phyloP scores from a whole-genome alignment of 2,888 invertebrate genomes.

The Cantharis nigra region DNA sequence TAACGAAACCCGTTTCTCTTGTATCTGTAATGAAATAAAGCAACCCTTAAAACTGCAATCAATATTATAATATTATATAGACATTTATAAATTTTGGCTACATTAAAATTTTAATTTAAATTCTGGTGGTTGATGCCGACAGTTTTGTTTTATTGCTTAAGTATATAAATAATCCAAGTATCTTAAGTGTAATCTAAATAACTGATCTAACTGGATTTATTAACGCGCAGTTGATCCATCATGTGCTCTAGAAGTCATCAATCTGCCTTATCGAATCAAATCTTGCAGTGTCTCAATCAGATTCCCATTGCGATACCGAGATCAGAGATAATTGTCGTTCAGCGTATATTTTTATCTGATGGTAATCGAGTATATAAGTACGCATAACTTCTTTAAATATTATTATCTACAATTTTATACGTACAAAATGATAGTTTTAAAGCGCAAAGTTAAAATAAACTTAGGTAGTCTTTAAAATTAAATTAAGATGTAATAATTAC shows the following conservation, averaged over 20 bases:
- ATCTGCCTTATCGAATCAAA: slow-evolving; percentile 36
- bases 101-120: background rate
- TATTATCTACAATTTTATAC: background rate
- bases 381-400: slow-evolving; percentile 6
- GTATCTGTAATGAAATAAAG: slow-evolving; percentile 69
- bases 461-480: too few relatives aligned
- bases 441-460: too few relatives aligned
- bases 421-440: too few relatives aligned
- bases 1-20: slow-evolving; percentile 88
- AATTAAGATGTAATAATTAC: too few relatives aligned
- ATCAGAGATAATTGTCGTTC: slow-evolving; percentile 48
- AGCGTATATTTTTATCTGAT: slow-evolving; percentile 35
- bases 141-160: slow-evolving; percentile 24
- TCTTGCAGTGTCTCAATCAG: slow-evolving; percentile 47
- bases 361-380: slow-evolving; percentile 10
- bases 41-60: background rate
- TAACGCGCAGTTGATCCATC: slow-evolving; percentile 40
- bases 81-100: background rate
- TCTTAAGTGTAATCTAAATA: slow-evolving; percentile 40
- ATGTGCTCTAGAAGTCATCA: slow-evolving; percentile 39
- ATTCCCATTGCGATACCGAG: slow-evolving; percentile 45
- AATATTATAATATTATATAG: background rate
- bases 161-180: slow-evolving; percentile 30
- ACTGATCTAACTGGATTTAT: slow-evolving; percentile 44
- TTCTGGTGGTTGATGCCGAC: background rate